A percentile compares a stretch with the other conserved stretches of the same genome.
These are phyloP conservation scores for Naja naja DNA, from an alignment of 2,113 vertebrate species.

Conservation along the genomic window DNA sequence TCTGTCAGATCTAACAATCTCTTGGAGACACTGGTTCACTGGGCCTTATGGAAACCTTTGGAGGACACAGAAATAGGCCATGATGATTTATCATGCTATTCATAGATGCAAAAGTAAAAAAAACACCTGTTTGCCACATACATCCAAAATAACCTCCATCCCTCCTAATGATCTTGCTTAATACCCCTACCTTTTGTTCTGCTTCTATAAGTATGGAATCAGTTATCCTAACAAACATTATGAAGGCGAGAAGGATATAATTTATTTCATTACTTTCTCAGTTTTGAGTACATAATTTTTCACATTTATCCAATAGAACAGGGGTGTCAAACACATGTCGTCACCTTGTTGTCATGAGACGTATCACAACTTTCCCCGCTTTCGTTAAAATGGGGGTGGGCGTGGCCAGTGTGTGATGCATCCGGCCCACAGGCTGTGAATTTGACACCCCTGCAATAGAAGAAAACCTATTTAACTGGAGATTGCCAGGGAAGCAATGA, in stretches of 20 bases:
- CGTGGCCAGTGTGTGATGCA: no score
- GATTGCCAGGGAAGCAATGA: no score
- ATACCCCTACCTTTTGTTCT: neutral
- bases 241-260: neutral
- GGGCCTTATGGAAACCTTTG: neutral
- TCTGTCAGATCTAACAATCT: neutral
- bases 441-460: no score
- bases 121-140: neutral
- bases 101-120: neutral
- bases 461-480: no score
- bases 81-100: neutral
- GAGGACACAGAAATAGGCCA: neutral
- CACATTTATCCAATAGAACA: neutral
- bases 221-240: neutral
- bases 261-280: neutral
- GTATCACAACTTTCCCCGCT: no score
- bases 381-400: no score
- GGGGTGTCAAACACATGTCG: no score
- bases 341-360: no score
- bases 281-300: neutral
- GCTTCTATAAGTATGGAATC: neutral
- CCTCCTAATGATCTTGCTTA: neutral
- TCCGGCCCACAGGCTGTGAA: no score
- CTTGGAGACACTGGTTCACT: neutral
- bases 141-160: neutral